These are phyloP conservation scores for Strix uralensis DNA, from an alignment of 2,113 vertebrate genomes.

Conservation along the genomic window DNA sequence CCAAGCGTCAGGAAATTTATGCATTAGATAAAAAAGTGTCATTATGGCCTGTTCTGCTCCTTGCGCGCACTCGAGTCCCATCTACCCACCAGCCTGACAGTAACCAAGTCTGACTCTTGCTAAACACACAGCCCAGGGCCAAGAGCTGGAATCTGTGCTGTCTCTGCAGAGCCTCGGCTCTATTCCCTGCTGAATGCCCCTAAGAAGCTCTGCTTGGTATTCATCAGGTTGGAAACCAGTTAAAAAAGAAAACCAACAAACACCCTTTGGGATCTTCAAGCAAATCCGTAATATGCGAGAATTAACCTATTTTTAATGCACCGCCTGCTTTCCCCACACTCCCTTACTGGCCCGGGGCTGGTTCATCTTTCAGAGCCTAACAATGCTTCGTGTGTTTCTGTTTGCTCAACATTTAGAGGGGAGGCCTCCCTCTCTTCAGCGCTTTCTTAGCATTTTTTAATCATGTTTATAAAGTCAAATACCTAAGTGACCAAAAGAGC, in stretches of 20 bases:
- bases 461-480: conserved; percentile 62
- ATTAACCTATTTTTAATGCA: conserved; percentile 36
- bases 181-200: neutral
- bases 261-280: neutral
- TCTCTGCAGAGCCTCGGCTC: neutral
- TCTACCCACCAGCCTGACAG: neutral
- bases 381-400: conserved; percentile 61
- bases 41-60: neutral
- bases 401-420: conserved; percentile 48
- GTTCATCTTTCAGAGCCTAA: conserved; percentile 53
- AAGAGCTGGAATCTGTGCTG: neutral
- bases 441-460: conserved; percentile 49
- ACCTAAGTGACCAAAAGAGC: conserved; percentile 33
- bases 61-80: neutral
- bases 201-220: neutral
- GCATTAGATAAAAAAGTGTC: neutral
- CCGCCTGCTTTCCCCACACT: neutral
- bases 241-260: neutral
- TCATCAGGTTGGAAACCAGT: neutral
- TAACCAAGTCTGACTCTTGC: neutral
- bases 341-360: neutral
- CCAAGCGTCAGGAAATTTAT: neutral
- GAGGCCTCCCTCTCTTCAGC: conserved; percentile 12
- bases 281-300: neutral
- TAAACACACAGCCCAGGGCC: accelerated